Conservation (phyloP, 2,113 vertebrate species). For the Neolamprologus devosi region DNA sequence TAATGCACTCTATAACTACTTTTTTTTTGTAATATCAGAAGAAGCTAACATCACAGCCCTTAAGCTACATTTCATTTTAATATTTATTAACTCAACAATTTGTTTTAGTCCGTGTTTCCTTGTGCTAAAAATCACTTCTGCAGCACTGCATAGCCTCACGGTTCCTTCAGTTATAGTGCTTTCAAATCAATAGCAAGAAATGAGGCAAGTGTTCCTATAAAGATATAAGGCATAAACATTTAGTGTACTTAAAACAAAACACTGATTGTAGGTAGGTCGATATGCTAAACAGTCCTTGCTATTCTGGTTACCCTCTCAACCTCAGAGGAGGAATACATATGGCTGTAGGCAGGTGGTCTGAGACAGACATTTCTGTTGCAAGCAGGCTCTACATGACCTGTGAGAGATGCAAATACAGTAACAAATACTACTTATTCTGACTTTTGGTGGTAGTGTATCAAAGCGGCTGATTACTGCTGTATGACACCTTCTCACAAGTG, state of each 20-base stretch:
- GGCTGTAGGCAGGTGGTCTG: constrained; percentile 8
- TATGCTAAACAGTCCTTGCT: background rate
- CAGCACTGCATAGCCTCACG: background rate
- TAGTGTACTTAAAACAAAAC: constrained; percentile 30
- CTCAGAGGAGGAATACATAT: background rate
- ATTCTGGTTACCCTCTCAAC: background rate
- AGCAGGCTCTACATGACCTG: background rate
- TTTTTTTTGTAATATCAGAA: background rate
- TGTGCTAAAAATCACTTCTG: background rate
- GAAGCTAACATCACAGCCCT: background rate
- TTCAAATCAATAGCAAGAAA: background rate
- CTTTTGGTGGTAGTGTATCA: background rate
- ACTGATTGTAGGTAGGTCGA: constrained; percentile 5
- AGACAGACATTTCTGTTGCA: background rate
- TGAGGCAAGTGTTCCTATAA: constrained; percentile 3
- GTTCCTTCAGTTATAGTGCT: background rate
- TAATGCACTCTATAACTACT: background rate
- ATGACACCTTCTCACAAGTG: background rate
- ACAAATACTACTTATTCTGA: background rate
- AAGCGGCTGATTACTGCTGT: background rate
- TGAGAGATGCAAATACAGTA: background rate
- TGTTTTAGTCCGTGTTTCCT: background rate
- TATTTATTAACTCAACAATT: background rate
- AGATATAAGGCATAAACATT: constrained; percentile 27
- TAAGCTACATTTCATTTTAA: background rate